Base-by-base conservation (phyloP, 2,113 vertebrate genomes). In the Dascyllus trimaculatus region DNA sequence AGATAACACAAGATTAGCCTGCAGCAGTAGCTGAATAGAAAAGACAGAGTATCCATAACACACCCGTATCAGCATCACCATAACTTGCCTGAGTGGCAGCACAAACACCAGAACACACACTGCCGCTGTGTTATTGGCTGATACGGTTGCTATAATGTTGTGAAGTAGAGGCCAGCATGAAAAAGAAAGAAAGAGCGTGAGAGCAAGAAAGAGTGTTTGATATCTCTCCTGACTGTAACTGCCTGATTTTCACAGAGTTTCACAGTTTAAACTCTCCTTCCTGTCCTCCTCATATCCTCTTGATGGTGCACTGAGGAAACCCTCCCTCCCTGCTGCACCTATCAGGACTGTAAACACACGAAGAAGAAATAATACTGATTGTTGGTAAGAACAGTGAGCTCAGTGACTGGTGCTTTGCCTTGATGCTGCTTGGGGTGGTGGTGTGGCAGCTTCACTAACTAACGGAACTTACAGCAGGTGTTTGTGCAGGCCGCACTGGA, bases 291-390 rank as follows among this genome's bases (percentile, higher is more conserved):
- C 11, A 19, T 9, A 18, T 2, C 14, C 19, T 11, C 25, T 22
- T 46, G 40, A 15, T 43, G 40, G 40, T 15, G 40, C 40, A 14
- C 43, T 5, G 51, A 2, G 17, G 17, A n/a, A 5, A 25, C 18
- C 32, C 48, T 19, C 59, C 25, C 8, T 11, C 38, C 38, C 38
- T 8, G 3, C 40, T 15, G 11, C 40, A 58, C 25, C 58, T 35
- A 19, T 8, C 46, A 43, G 57, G 53, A 71, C 26, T 78, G 78
- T 84, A 65, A 82, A 82, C 78, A 77, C 51, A 21, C 66, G 15
- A 57, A 84, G 15, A 57, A 84, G 69, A 71, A 80, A 83, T 75
- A 82, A 87, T 40, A 71, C 71, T 64, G 77, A 81, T 57, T 57
- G 29, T 45, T 58, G 59, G 57, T 25, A 26, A 56, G 57, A 21